Evolutionary conservation across 1,140 invertebrate genomes (phyloP), one percentile per base, ranked within the genome.

Genomic region (Sinonovacula constricta): DNA sequence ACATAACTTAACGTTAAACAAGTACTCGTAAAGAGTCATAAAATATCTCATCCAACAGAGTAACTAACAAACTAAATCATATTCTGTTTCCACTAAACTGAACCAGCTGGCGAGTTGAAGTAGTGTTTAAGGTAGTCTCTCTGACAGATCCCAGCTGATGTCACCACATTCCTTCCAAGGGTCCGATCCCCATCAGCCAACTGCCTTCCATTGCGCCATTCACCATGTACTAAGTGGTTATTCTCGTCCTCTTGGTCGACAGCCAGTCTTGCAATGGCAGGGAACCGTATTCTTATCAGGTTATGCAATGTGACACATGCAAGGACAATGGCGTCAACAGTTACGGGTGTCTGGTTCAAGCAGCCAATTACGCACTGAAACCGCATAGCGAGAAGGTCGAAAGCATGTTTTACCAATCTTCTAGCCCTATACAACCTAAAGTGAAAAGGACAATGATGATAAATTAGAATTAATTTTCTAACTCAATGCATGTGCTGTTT

Each of bases 361-460:
- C 59, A 62, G 59, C 59, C 59, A 62, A 62, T 30, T 33, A 62
- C 30, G 30, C 59, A 62, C 18, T 57, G 39, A 76, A 75, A 80
- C 28, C 66, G 45, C 24, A 30, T 53, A 51, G 63, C 79, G 31
- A 76, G 45, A 45, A 80, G 75, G 33, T 65, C 87, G 84, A 90
- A 90, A 30, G 85, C 79, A 82, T 88, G 88, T 81, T 90, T 88
- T n/a, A 86, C 83, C 26, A 85, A 79, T 59, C 84, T 70, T 53
- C 89, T 51, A 18, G 87, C 88, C 39, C 84, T 72, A 28, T 81
- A 86, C 12, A 92, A 62, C 59, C 59, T 62, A 33, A 62, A 62
- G 36, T 62, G 30, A 62, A 62, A 59, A 30, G 56, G n/a, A n/a
- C n/a, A n/a, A n/a, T n/a, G n/a, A n/a, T n/a, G n/a, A n/a, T n/a